These are phyloP conservation scores for Capitella teleta DNA, from an alignment of 1,140 invertebrate species.

Conservation along the genomic window DNA sequence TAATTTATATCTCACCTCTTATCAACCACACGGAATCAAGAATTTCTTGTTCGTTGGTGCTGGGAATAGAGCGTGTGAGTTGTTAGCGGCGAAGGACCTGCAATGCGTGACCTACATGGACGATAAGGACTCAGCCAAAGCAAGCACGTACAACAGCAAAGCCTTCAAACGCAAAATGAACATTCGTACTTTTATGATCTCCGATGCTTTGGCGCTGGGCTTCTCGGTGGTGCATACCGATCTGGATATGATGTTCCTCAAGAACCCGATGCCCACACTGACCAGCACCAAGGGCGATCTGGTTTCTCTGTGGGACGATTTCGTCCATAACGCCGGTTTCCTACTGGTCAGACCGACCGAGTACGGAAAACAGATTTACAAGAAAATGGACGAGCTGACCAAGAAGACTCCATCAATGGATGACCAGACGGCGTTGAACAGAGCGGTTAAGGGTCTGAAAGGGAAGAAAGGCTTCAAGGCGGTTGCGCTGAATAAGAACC, in stretches of 20 bases:
- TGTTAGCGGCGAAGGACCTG: not conserved
- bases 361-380: conserved; percentile 4
- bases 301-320: conserved; percentile 1
- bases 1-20: conserved; percentile 4
- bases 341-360: not conserved
- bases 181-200: conserved; percentile 9
- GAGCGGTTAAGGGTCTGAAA: not conserved
- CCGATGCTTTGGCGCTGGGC: conserved; percentile 3
- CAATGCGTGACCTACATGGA: conserved; percentile 5
- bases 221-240: conserved; percentile 10
- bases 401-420: not conserved
- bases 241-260: conserved; percentile 4
- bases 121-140: not conserved
- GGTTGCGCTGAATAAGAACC: not conserved
- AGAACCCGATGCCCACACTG: conserved; percentile 4
- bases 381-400: conserved; percentile 3
- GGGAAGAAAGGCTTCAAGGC: not conserved
- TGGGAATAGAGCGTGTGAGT: not conserved
- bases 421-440: conserved; percentile 10
- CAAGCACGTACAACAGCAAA: conserved; percentile 2
- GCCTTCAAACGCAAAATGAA: conserved; percentile 9
- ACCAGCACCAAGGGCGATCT: not conserved
- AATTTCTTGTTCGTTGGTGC: conserved; percentile 1
- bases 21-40: not conserved
- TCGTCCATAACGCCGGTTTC: conserved; percentile 8